A percentile compares a stretch with the other conserved stretches of the same genome.
phyloP scores from a whole-genome alignment of 2,888 invertebrate species.

The Trisateles emortualis region DNA sequence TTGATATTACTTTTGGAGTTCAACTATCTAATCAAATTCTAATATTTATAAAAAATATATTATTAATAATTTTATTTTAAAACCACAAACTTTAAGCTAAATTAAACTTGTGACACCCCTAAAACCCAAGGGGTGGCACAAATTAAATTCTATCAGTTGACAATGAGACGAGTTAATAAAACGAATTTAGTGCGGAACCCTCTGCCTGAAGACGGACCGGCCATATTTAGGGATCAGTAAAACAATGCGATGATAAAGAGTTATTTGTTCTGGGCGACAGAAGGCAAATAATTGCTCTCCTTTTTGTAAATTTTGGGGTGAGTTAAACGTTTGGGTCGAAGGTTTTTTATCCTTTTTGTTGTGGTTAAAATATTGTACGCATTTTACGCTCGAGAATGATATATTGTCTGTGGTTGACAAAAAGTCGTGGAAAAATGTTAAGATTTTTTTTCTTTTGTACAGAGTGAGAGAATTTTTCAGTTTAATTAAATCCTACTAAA shows the following conservation, averaged over 20 bases:
- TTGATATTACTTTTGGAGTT: too few relatives aligned
- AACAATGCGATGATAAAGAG: conserved; percentile 79
- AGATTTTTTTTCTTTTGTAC: neutral
- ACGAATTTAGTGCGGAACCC: conserved; percentile 78
- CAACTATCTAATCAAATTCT: too few relatives aligned
- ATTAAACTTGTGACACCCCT: conserved; percentile 60
- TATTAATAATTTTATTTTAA: neutral
- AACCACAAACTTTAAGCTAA: neutral
- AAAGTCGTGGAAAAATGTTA: neutral
- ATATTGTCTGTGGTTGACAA: conserved; percentile 21
- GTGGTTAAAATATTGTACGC: conserved; percentile 48
- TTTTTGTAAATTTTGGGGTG: conserved; percentile 59
- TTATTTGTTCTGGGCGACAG: conserved; percentile 76
- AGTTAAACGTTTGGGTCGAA: conserved; percentile 43
- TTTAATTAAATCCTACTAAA: neutral
- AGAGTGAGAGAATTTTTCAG: neutral
- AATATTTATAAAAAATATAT: neutral
- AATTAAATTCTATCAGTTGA: conserved; percentile 84
- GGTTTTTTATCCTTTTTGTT: conserved; percentile 42
- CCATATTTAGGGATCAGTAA: conserved; percentile 70
- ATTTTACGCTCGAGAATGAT: conserved; percentile 32
- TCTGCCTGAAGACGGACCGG: conserved; percentile 57
- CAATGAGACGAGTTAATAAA: conserved; percentile 86
- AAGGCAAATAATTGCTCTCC: conserved; percentile 77
- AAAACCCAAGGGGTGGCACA: conserved; percentile 66